phyloP scores from a whole-genome alignment of 2,113 vertebrate species.

The Rhynchomys soricoides region DNA sequence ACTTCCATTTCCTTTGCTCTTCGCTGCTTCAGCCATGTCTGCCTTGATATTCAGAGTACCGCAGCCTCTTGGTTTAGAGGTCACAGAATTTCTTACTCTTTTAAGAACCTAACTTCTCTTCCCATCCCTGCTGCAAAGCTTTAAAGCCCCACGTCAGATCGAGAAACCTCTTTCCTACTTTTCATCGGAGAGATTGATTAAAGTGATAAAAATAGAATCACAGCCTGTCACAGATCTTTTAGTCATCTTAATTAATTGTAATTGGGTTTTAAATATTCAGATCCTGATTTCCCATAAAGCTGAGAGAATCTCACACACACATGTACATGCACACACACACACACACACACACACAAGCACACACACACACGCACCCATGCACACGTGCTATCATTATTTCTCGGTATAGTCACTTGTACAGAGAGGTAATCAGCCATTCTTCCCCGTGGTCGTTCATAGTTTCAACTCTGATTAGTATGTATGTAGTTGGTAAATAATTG shows the following conservation, averaged over 20 bases:
- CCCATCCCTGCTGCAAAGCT: not conserved
- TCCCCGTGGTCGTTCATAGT: conserved; percentile 55
- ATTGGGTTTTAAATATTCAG: conserved; percentile 78
- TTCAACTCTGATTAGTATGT: conserved; percentile 81
- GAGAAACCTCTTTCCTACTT: conserved; percentile 48
- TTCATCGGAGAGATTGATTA: conserved; percentile 59
- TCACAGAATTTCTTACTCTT: not conserved
- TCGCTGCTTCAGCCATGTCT: not conserved
- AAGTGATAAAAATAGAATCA: conserved; percentile 70
- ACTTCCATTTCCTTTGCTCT: not conserved
- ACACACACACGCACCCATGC: not conserved
- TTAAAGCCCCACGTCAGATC: conserved; percentile 53
- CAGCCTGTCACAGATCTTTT: conserved; percentile 67
- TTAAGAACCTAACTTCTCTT: not conserved
- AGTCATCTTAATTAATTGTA: conserved; percentile 81
- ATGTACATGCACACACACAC: not conserved
- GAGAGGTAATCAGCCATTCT: conserved; percentile 62
- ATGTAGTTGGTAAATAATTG: conserved; percentile 83
- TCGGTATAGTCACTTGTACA: not conserved
- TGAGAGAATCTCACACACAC: not conserved
- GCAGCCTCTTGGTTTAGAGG: conserved; percentile 4
- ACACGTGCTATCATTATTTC: conserved; percentile 20
- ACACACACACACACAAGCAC: not conserved
- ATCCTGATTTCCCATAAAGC: conserved; percentile 59
- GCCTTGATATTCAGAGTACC: not conserved